A percentile compares a stretch with the other conserved stretches of the same genome.
Evolutionary conservation across 2,113 vertebrate genomes (phyloP).

Genomic region (Guaruba guarouba): DNA sequence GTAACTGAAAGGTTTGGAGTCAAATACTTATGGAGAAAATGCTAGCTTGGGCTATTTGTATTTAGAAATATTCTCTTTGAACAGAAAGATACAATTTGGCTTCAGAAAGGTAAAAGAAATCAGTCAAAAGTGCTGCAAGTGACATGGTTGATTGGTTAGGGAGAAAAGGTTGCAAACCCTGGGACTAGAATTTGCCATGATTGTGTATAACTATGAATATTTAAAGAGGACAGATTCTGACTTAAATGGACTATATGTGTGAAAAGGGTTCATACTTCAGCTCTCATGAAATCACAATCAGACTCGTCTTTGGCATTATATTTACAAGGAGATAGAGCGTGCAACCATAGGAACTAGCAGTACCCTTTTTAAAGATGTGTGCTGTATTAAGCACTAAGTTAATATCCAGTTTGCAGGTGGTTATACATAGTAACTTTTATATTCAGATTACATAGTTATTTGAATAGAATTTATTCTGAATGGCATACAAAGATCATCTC

Average conservation of each 20-base stretch:
- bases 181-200: neutral
- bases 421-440: constrained; percentile 40
- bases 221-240: neutral
- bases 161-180: neutral
- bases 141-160: neutral
- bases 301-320: neutral
- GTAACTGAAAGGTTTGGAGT: neutral
- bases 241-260: neutral
- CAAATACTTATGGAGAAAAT: neutral
- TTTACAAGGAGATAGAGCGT: neutral
- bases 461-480: constrained; percentile 53
- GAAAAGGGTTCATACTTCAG: neutral
- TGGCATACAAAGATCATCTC: constrained; percentile 39
- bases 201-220: neutral
- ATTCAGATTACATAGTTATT: constrained; percentile 50
- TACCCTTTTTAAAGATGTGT: neutral
- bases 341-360: neutral
- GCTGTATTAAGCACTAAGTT: constrained; percentile 28
- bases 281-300: neutral
- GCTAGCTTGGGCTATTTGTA: neutral
- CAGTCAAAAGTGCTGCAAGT: neutral
- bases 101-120: neutral
- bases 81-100: neutral
- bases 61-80: neutral
- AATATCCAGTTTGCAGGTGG: constrained; percentile 53